phyloP scores from a whole-genome alignment of 2,888 invertebrate species.

The Trichacis sp. region DNA sequence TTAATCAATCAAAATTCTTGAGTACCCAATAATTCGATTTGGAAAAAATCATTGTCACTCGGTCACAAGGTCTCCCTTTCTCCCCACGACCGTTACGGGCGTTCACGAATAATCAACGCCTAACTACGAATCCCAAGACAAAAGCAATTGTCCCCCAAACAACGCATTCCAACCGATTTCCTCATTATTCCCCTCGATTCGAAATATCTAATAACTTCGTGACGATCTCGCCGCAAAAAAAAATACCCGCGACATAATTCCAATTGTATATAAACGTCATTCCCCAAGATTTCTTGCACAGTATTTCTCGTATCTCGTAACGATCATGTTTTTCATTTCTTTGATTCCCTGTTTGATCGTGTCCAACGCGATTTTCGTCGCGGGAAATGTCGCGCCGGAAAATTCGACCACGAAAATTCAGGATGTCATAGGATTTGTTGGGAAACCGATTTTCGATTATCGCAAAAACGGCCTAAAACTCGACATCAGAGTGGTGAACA shows the following conservation, averaged over 20 bases:
- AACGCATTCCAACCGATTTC: slow-evolving; percentile 31
- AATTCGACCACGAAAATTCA: slow-evolving; percentile 26
- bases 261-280: slow-evolving; percentile 59
- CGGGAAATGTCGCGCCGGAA: not conserved
- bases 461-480: slow-evolving; percentile 57
- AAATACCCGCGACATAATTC: slow-evolving; percentile 59
- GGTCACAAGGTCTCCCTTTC: slow-evolving; percentile 37
- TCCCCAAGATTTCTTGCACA: not conserved
- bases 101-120: slow-evolving; percentile 33
- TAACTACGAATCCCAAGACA: slow-evolving; percentile 23
- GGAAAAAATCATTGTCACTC: slow-evolving; percentile 32
- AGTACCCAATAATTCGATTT: not conserved
- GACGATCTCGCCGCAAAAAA: slow-evolving; percentile 57
- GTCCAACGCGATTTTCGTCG: slow-evolving; percentile 13
- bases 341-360: slow-evolving; percentile 25
- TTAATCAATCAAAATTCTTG: too few species aligned
- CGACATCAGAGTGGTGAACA: slow-evolving; percentile 56
- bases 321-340: slow-evolving; percentile 26
- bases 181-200: slow-evolving; percentile 45
- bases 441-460: slow-evolving; percentile 56
- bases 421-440: slow-evolving; percentile 20
- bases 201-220: slow-evolving; percentile 59
- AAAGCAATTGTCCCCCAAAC: slow-evolving; percentile 34
- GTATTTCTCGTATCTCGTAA: slow-evolving; percentile 16
- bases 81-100: slow-evolving; percentile 35